Conservation (phyloP, 2,888 invertebrate genomes). For the Caenorhabditis plicata region DNA sequence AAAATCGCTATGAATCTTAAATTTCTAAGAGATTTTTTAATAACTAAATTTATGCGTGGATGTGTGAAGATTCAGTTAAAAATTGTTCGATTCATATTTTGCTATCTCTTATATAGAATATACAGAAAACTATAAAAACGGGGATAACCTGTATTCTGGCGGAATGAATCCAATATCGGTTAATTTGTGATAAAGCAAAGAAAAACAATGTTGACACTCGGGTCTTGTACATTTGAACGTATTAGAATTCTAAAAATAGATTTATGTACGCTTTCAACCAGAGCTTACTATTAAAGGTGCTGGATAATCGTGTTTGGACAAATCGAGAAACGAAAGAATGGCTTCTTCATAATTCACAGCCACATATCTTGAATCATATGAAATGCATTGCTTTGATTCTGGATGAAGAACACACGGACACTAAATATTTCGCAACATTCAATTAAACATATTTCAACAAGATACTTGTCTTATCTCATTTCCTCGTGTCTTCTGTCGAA, state of each 20-base stretch:
- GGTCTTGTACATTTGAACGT: constrained; percentile 46
- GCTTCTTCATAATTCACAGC: constrained; percentile 58
- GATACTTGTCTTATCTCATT: constrained; percentile 53
- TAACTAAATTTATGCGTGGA: no score
- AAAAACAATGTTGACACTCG: constrained; percentile 59
- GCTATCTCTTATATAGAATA: no score
- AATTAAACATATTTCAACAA: constrained; percentile 1
- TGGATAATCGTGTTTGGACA: constrained; percentile 24
- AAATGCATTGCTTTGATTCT: constrained; percentile 53
- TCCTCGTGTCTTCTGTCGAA: constrained; percentile 49
- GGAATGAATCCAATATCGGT: constrained; percentile 47
- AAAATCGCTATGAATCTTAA: no score
- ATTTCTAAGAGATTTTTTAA: no score
- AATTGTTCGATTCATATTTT: no score
- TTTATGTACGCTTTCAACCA: background rate
- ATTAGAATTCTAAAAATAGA: constrained; percentile 42
- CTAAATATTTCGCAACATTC: constrained; percentile 30
- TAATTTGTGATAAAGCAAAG: constrained; percentile 48
- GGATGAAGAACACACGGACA: constrained; percentile 62
- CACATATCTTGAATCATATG: constrained; percentile 58
- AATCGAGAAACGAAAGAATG: constrained; percentile 60
- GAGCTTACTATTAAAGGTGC: constrained; percentile 45
- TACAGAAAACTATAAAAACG: no score
- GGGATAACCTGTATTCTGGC: constrained; percentile 16
- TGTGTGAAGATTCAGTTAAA: background rate